Evolutionary conservation across 2,797 vertebrate species (phyloP), one percentile per base, ranked within the genome.

Genomic region (Podarcis siculus): DNA sequence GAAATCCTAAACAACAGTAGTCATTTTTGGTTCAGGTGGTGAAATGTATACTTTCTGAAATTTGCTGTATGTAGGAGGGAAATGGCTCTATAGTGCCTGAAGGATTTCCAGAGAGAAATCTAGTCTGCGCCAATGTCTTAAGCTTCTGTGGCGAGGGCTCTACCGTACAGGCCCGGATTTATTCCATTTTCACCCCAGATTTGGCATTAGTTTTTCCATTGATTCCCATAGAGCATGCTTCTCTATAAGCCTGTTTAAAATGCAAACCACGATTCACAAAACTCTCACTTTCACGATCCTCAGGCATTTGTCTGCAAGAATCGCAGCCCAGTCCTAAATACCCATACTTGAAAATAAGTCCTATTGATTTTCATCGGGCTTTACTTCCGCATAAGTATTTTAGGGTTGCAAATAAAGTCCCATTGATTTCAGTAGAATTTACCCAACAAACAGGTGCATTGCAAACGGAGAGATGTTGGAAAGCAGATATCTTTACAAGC

Each of bases 401-500:
- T 3, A 27, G 32, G 19, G 27, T 8, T 8, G 39, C 25, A 30
- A 2, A 45, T 3, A 19, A 42, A 30, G 15, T 19, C 17, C 15
- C 39, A 3, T 8, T 19, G 32, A 45, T 27, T n/a, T 12, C 23
- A 3, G 17, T 4, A 30, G 23, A 23, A 30, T 21, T 72, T 39
- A 39, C 3, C 37, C 19, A 17, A 7, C 64, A 10, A 42, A 13
- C 66, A 71, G 66, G 75, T 61, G 72, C 32, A 8, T 1, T 12
- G 37, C 71, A 7, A 13, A 32, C 58, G 13, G 64, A 27, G 27
- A 27, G 6, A 12, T 9, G 64, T 30, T 32, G 30, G 19, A n/a
- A n/a, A n/a, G 37, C 82, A 91, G 91, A 86, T 87, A 93, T 61
- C 71, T 88, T 86, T 87, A 93, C 89, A 92, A 87, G 92, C 92